Evolutionary conservation across 2,888 invertebrate species (phyloP).

Genomic region (Caenorhabditis plicata): DNA sequence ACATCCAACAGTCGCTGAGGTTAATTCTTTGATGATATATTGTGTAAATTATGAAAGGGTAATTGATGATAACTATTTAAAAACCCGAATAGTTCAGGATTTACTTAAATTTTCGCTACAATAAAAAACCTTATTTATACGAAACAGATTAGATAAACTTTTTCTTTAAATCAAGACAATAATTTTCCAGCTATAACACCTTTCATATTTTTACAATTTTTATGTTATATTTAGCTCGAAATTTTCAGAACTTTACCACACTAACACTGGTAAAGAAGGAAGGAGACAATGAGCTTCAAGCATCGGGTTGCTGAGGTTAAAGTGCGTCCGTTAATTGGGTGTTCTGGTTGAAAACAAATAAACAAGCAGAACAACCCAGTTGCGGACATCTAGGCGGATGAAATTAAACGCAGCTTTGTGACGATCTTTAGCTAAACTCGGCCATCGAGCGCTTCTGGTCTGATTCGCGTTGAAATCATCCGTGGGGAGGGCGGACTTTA

Average conservation of each 20-base stretch:
- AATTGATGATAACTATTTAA: too few relatives aligned
- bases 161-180: too few relatives aligned
- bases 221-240: too few relatives aligned
- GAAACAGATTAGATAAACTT: too few relatives aligned
- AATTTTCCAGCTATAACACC: not conserved
- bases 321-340: slow-evolving; percentile 36
- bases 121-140: too few relatives aligned
- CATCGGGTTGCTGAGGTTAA: slow-evolving; percentile 60
- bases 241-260: slow-evolving; percentile 53
- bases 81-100: too few relatives aligned
- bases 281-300: slow-evolving; percentile 46
- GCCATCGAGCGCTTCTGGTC: slow-evolving; percentile 31
- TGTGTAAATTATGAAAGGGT: not conserved
- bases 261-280: slow-evolving; percentile 52
- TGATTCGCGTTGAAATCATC: slow-evolving; percentile 32
- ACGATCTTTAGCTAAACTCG: slow-evolving; percentile 53
- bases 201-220: not conserved
- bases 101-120: too few relatives aligned
- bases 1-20: slow-evolving; percentile 73
- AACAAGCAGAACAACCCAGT: slow-evolving; percentile 11
- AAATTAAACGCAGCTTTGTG: slow-evolving; percentile 48
- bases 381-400: slow-evolving; percentile 9
- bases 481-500: too few relatives aligned
- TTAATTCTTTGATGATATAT: slow-evolving; percentile 47
- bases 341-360: not conserved